Base-by-base conservation (phyloP, 2,888 invertebrate genomes). In the Watsonalla cultraria region DNA sequence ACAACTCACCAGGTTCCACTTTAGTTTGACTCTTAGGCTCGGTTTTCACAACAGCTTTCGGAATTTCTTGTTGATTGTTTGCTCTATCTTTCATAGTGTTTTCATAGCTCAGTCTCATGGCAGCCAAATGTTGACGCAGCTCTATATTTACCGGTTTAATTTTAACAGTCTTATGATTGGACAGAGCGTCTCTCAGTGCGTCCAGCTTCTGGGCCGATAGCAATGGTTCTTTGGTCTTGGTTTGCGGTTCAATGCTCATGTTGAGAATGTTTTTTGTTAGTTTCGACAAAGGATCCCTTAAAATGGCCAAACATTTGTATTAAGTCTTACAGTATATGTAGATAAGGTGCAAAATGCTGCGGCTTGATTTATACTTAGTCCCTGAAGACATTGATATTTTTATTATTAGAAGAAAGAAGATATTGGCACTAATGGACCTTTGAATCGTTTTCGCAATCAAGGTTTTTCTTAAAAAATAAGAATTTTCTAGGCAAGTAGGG, bases 131-230 rank as follows among this genome's bases (percentile, higher is more conserved):
- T 49, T 88, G 80, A 4, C 79, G 68, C 54, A 89, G 76, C 69
- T 92, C 90, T 0, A 90, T 78, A 46, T 83, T 92, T 0, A 89
- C 84, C 0, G 91, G 91, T 55, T 91, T 91, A 5, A 93, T 86
- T 67, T 89, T 91, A 0, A 85, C 75, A 0, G 92, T 88, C 58
- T 92, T 91, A 58, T 91, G 89, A 54, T 92, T 90, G 0, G 89
- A 84, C 0, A 93, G 74, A 64, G 91, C 78, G 42, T 91, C 87
- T 56, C 90, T 78, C 2, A 93, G 77, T 2, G 91, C 90, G 45
- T 91, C 87, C 0, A 90, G 71, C 74, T 93, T 93, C n/a, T 83
- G 83, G 0, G 78, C 68, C 0, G 90, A 85, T 1, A 92, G 74
- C n/a, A 84, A 65, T 24, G 83, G 80, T 49, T 89, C 84, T 52